Evolutionary conservation across 2,888 invertebrate genomes (phyloP), one percentile per base, ranked within the genome.

Genomic region (Drosophila picticornis): DNA sequence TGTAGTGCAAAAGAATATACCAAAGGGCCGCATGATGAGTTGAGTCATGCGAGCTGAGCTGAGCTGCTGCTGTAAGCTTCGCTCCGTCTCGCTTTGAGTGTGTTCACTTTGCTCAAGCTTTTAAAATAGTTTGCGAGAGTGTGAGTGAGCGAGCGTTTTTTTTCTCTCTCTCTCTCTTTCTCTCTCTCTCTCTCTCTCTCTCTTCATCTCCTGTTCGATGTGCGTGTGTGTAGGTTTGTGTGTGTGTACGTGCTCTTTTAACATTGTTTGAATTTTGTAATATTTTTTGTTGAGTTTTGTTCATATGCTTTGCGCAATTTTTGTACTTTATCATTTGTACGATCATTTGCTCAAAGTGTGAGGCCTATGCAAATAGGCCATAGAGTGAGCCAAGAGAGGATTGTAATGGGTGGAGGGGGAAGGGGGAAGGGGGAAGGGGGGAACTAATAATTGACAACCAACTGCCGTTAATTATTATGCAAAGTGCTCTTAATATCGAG

Each of bases 211-310:
- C 22, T 34, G 22, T 16, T 22, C 22, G 9, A 22, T 16, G 3
- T 50, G 29, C 46, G 46, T 46, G 9, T 62, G 56, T 36, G 31
- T 57, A 36, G 66, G 36, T 78, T 19, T 52, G 13, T 62, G 56
- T 40, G 31, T 58, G 36, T 69, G 38, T 79, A 31, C 36, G 59
- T 63, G 61, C 61, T 71, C 74, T 80, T 77, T 80, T 74, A 82
- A 88, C 83, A 82, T 76, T 80, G 74, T 80, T 85, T 83, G 76
- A 78, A 85, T 84, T 84, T 84, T 84, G 84, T 84, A 84, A 84
- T 80, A 71, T 60, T 66, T 75, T 71, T 64, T 65, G 61, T 56
- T 19, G 36, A 46, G 46, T 25, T 61, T n/a, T 38, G 48, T 66
- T 61, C 66, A 57, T 67, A 52, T 68, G 75, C 57, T 69, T 61